Evolutionary conservation across 2,113 vertebrate genomes (phyloP).

Genomic region (Anguilla japonica): DNA sequence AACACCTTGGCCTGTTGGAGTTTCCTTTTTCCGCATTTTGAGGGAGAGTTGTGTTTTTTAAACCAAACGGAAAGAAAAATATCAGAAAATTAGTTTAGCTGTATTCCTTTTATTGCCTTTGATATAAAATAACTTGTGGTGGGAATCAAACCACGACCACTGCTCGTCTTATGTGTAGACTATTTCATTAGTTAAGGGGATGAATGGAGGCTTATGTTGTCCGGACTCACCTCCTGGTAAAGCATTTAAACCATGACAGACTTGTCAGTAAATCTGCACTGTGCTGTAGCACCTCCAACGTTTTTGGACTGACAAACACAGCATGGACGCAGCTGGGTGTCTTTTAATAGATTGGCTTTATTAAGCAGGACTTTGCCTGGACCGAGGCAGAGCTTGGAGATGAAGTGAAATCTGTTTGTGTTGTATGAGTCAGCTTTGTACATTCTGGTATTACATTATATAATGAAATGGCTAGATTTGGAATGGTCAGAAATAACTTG

Average conservation of each 20-base stretch:
- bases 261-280: constrained; percentile 57
- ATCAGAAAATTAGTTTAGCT: constrained; percentile 64
- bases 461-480: neutral
- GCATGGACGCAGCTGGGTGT: constrained; percentile 18
- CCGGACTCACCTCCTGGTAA: constrained; percentile 58
- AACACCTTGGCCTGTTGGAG: constrained; percentile 45
- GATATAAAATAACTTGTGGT: constrained; percentile 36
- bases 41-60: constrained; percentile 20
- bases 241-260: constrained; percentile 63
- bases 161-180: constrained; percentile 58
- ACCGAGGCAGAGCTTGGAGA: neutral
- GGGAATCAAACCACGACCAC: constrained; percentile 56
- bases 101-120: constrained; percentile 52
- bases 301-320: constrained; percentile 57
- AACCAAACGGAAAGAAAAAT: constrained; percentile 61
- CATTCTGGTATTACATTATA: constrained; percentile 3
- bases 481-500: neutral
- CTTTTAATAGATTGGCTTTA: constrained; percentile 4
- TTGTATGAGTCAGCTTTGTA: constrained; percentile 16
- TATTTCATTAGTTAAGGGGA: constrained; percentile 65
- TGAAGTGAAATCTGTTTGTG: neutral
- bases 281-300: constrained; percentile 48
- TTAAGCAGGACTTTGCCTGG: neutral
- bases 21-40: constrained; percentile 42
- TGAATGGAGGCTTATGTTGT: constrained; percentile 67